phyloP scores from a whole-genome alignment of 1,140 invertebrate genomes.

The Megathymus violae region DNA sequence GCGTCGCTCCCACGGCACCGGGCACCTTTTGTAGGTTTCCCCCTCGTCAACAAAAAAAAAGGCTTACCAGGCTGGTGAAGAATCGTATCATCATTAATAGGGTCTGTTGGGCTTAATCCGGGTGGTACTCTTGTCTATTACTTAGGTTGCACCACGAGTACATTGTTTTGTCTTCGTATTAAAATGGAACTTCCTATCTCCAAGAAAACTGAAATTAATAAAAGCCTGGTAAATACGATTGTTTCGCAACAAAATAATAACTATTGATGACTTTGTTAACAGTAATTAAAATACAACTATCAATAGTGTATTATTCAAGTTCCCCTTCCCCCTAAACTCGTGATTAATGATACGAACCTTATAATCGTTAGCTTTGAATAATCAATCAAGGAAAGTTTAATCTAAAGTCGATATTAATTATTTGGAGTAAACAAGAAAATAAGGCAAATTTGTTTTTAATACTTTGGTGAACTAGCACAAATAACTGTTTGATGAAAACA shows the following conservation, averaged over 20 bases:
- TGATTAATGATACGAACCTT: slow-evolving; percentile 17
- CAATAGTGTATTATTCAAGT: slow-evolving; percentile 5
- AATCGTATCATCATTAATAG: no score
- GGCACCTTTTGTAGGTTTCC: no score
- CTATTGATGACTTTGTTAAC: slow-evolving; percentile 17
- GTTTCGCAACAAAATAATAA: slow-evolving; percentile 13
- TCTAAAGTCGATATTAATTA: slow-evolving; percentile 22
- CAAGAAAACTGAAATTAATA: background rate
- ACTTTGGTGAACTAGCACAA: background rate
- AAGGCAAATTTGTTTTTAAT: slow-evolving; percentile 26
- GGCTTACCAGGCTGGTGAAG: no score
- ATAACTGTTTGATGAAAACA: background rate
- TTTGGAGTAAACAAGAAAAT: slow-evolving; percentile 22
- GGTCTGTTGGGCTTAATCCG: no score
- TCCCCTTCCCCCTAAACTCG: slow-evolving; percentile 1
- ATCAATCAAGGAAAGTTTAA: slow-evolving; percentile 23
- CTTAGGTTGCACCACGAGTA: no score
- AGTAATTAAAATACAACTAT: slow-evolving; percentile 16
- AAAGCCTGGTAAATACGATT: background rate
- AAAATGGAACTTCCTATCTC: no score
- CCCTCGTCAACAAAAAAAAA: no score
- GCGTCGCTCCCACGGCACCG: no score
- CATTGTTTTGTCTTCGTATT: no score
- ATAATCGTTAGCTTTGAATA: slow-evolving; percentile 25
- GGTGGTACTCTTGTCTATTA: no score